A percentile compares a stretch with the other conserved stretches of the same genome.
Evolutionary conservation across 1,140 invertebrate species (phyloP).

Genomic region (Eupristina koningsbergeri): DNA sequence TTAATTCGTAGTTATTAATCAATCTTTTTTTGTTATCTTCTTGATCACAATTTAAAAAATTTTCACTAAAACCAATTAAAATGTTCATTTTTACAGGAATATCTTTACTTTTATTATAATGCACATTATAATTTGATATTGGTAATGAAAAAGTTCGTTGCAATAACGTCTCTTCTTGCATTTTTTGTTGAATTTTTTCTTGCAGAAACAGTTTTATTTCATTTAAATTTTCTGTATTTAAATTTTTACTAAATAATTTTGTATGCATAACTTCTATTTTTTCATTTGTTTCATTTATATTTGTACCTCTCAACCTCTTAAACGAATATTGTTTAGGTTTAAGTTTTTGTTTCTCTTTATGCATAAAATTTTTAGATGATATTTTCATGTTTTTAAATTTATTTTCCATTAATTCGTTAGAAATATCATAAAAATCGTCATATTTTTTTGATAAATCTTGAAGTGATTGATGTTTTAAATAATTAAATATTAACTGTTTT

Average conservation of each 20-base stretch:
- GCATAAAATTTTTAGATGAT: conserved; percentile 56
- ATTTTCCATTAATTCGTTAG: conserved; percentile 33
- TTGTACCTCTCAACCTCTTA: not conserved
- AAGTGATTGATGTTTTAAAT: conserved; percentile 58
- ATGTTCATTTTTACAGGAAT: not conserved
- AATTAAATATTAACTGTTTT: conserved; percentile 57
- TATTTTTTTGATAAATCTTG: conserved; percentile 53
- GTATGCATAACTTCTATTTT: not conserved
- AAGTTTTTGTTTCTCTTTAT: not conserved
- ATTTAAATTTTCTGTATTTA: conserved; percentile 53
- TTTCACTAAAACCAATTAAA: too few relatives aligned
- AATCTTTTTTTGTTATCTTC: not conserved
- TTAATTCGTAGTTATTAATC: not conserved
- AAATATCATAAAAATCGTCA: not conserved
- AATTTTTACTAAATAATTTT: conserved; percentile 15
- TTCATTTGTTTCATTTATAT: conserved; percentile 12
- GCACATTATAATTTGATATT: not conserved
- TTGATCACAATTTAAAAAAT: not conserved
- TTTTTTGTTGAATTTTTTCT: conserved; percentile 59
- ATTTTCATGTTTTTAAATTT: conserved; percentile 59
- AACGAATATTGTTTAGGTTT: not conserved
- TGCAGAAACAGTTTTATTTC: conserved; percentile 57
- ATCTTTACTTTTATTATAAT: not conserved
- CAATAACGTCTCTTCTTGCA: conserved; percentile 51
- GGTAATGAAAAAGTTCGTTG: conserved; percentile 46